Base-by-base conservation (phyloP, 2,113 vertebrate species). In the Symphodus melops region DNA sequence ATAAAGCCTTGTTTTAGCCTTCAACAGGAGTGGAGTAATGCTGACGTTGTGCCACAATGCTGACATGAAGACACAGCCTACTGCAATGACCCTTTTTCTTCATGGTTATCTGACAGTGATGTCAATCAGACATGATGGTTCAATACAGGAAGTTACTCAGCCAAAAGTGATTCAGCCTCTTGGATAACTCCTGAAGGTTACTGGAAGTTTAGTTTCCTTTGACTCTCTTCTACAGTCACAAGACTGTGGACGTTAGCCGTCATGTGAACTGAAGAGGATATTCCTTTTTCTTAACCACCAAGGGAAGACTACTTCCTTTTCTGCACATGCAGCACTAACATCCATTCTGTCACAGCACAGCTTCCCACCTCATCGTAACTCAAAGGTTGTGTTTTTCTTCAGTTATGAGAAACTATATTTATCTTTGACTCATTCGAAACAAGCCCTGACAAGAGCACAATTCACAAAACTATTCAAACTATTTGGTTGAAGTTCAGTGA, bases 291-390 rank as follows among this genome's bases (percentile, higher is more conserved):
- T 23, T 10, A 23, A 54, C 42, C 25, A 42, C n/a, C 19, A 28
- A 28, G 53, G 48, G 44, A 61, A 63, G 69, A 71, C 83, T 66
- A 82, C 83, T 72, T 41, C 63, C 52, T 61, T 49, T 13, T 33
- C 53, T 16, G 42, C 19, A 7, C 21, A 33, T n/a, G 41, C 7
- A 68, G 4, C 11, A 74, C n/a, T n/a, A 74, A 80, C 77, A 46
- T 72, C 56, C 52, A 69, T 46, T 55, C 25, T 42, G 11, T 56
- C 44, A 69, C 62, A 72, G 53, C 67, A 39, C 17, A 48, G 11
- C 41, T 41, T 17, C 57, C 21, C 16, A 21, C 20, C 44, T 14
- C 16, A 7, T 57, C 44, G 4, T 44, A n/a, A 63, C 44, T 49
- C 46, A n/a, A 46, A 61, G 10, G 1, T 49, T 54, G 4, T 19